A percentile compares a stretch with the other conserved stretches of the same genome.
phyloP scores from a whole-genome alignment of 2,113 vertebrate species.

The Hippolais icterina region DNA sequence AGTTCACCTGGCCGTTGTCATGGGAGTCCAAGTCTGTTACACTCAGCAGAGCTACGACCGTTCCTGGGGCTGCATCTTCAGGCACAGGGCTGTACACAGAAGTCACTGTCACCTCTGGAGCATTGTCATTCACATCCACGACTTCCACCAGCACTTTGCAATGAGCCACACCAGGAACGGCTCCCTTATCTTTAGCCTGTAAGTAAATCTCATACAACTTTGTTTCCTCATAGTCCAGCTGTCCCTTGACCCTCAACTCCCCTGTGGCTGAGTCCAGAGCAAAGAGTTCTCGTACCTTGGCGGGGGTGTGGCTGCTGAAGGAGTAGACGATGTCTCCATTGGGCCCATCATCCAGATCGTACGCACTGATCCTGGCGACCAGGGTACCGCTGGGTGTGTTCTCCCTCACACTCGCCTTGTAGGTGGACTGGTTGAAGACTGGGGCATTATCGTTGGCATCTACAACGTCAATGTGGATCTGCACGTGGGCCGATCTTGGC shows the following conservation, averaged over 20 bases:
- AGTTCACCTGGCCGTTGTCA: slow-evolving; percentile 75
- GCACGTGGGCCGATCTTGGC: slow-evolving; percentile 62
- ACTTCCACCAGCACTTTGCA: slow-evolving; percentile 80
- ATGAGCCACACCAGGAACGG: slow-evolving; percentile 70
- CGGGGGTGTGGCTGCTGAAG: slow-evolving; percentile 75
- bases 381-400: slow-evolving; percentile 57
- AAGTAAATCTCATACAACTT: slow-evolving; percentile 77
- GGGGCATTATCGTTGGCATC: slow-evolving; percentile 78
- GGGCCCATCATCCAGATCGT: slow-evolving; percentile 79
- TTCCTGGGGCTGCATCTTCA: slow-evolving; percentile 76
- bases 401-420: slow-evolving; percentile 72
- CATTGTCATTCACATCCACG: slow-evolving; percentile 79
- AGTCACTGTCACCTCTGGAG: slow-evolving; percentile 76
- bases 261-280: slow-evolving; percentile 69
- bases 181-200: slow-evolving; percentile 79
- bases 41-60: slow-evolving; percentile 75
- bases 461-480: slow-evolving; percentile 68
- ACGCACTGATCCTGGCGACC: slow-evolving; percentile 65
- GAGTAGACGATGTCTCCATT: slow-evolving; percentile 80
- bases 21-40: slow-evolving; percentile 77
- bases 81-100: slow-evolving; percentile 77
- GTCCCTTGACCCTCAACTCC: slow-evolving; percentile 73
- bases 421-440: slow-evolving; percentile 76
- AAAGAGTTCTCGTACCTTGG: slow-evolving; percentile 73
- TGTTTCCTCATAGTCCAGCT: slow-evolving; percentile 76